A percentile compares a stretch with the other conserved stretches of the same genome.
Evolutionary conservation across 2,797 vertebrate species (phyloP).

Genomic region (Huso huso): DNA sequence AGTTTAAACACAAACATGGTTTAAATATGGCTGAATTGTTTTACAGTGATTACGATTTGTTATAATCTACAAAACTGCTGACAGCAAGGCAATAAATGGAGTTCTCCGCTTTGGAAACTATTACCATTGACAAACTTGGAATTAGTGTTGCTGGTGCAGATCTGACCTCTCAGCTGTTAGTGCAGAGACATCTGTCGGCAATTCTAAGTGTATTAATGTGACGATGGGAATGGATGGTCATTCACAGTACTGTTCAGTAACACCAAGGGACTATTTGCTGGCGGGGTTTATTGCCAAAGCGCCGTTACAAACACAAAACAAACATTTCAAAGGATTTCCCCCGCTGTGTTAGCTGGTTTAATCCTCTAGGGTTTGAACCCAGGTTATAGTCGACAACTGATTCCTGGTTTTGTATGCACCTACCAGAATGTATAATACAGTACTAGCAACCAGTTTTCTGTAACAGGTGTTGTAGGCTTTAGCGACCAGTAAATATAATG

Average conservation of each 20-base stretch:
- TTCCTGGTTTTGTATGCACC: constrained; percentile 56
- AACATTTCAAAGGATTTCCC: constrained; percentile 20
- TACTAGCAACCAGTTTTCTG: constrained; percentile 66
- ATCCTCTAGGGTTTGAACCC: constrained; percentile 29
- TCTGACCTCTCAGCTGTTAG: background rate
- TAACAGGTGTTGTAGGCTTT: constrained; percentile 65
- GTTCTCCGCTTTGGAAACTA: constrained; percentile 2
- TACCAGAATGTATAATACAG: constrained; percentile 71
- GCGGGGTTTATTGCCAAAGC: constrained; percentile 11
- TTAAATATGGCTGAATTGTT: constrained; percentile 40
- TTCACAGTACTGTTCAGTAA: constrained; percentile 7
- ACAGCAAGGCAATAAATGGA: background rate
- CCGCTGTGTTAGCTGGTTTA: constrained; percentile 35
- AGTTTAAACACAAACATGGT: constrained; percentile 40
- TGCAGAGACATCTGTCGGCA: background rate
- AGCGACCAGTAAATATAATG: constrained; percentile 61
- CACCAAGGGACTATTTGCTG: constrained; percentile 16
- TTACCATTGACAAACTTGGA: background rate
- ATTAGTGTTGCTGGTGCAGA: background rate
- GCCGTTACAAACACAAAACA: constrained; percentile 20
- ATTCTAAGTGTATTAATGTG: constrained; percentile 1
- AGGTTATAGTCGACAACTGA: constrained; percentile 28
- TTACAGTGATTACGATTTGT: background rate
- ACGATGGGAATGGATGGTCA: constrained; percentile 1
- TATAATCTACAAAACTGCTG: background rate